Base-by-base conservation (phyloP, 2,888 invertebrate species). In the Agrotis segetum region DNA sequence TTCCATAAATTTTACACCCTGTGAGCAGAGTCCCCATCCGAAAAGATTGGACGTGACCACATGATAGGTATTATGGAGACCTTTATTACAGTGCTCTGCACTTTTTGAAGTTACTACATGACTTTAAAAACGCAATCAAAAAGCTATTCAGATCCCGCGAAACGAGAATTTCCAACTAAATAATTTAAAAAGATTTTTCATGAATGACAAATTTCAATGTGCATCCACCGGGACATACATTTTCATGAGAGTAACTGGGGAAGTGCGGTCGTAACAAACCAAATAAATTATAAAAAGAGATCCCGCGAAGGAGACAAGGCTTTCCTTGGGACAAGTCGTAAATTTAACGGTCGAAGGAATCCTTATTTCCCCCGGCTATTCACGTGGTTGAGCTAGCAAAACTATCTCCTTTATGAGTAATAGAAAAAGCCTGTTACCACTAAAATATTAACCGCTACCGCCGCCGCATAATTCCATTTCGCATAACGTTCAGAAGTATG, bases 1-100 rank as follows among this genome's bases (percentile, higher is more conserved):
- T 95, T 96, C 95, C 96, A 96, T 96, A 96, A 96, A 96, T 96
- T 96, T 96, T 94, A 95, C 95, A 96, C 94, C 89, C 89, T 87
- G 92, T 94, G 94, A 93, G 91, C 94, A 94, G 89, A 91, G 91
- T 91, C 91, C 91, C 90, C 91, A 91, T 90, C 92, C 92, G 91
- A 92, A 94, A 95, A 94, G 94, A 95, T 95, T 93, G 93, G 90
- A 94, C 92, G 89, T 92, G 93, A 93, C 93, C 94, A 91, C 92
- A 87, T 87, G 87, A 88, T 88, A 87, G 82, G 50, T 81, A 86
- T 76, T 74, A 71, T 56, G 85, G 85, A 84, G 79, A 80, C 78
- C 80, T 80, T 66, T 67, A 71, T 68, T 66, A 69, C 77, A 47
- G 66, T 49, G 62, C 40, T 68, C 66, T 72, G 64, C 74, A 76